phyloP scores from a whole-genome alignment of 2,888 invertebrate species.

The Tenthredo distinguenda region DNA sequence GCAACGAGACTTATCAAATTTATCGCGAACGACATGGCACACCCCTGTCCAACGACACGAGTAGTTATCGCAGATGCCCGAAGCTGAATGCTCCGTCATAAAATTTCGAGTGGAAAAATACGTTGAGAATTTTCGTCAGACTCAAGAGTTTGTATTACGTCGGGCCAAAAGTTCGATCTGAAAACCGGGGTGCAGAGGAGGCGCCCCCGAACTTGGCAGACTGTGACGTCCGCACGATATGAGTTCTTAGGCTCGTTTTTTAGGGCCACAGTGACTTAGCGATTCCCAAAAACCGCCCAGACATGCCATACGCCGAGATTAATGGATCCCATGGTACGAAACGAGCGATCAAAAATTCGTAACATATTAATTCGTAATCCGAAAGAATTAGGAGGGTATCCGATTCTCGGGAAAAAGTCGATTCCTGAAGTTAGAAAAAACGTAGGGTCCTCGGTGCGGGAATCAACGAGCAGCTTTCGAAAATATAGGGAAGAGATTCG shows the following conservation, averaged over 20 bases:
- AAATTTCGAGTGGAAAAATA: neutral
- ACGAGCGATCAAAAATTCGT: neutral
- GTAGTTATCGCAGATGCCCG: too few species aligned
- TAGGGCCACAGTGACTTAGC: neutral
- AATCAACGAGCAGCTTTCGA: neutral
- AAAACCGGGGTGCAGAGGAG: neutral
- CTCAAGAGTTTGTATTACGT: neutral
- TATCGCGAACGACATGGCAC: too few species aligned
- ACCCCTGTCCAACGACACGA: too few species aligned
- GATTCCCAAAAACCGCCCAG: neutral
- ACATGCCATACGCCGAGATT: neutral
- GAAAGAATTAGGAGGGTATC: neutral
- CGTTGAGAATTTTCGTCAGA: neutral
- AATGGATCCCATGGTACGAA: neutral
- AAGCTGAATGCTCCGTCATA: too few species aligned
- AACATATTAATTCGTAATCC: neutral
- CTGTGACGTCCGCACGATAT: neutral
- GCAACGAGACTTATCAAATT: too few species aligned
- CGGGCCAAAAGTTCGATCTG: neutral
- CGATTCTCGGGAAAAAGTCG: neutral
- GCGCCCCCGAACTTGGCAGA: neutral
- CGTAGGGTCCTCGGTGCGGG: too few species aligned
- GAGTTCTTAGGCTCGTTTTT: neutral
- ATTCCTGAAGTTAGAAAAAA: neutral
- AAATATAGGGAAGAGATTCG: neutral